Evolutionary conservation across 2,113 vertebrate species (phyloP), one percentile per base, ranked within the genome.

Genomic region (Heterochromis multidens): DNA sequence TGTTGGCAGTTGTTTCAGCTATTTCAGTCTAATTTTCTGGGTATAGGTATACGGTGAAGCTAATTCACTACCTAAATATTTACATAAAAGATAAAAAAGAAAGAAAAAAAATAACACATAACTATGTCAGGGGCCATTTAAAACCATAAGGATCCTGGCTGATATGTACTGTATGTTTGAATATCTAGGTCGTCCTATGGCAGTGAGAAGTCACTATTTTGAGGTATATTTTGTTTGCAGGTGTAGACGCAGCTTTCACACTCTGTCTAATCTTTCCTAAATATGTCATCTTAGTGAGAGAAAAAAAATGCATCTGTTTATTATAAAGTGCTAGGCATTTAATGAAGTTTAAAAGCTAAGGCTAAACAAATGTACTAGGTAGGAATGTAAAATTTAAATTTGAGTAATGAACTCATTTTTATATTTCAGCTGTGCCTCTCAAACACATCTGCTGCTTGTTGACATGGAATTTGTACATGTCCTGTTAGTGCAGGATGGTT

Each of bases 171-270:
- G 88, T 89, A 89, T 87, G 87, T 91, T 60, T 90, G 82, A 87
- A 88, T 81, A 79, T 88, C 23, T 83, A 79, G 82, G 83, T 91
- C 65, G 74, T 84, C 62, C 82, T 91, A 91, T 92, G 89, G 93
- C 95, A 94, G 93, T 94, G 91, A 95, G 61, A 92, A 84, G 85
- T 95, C 88, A 90, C 85, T 87, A 81, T 91, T 86, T 77, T 94
- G 95, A 96, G 95, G 95, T 95, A 96, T 94, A 92, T 93, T 94
- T 89, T 91, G 88, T 85, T 93, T 82, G 57, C 88, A 88, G 72
- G 79, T 87, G 88, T 86, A 80, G 86, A 89, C 23, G 19, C 84
- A 76, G 83, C 76, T 85, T 89, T 82, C 81, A 84, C 56, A 86
- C 88, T 54, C 82, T 61, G 54, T 87, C 62, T 86, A 35, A 27